Base-by-base conservation (phyloP, 2,113 vertebrate species). In the Phrynosoma platyrhinos region DNA sequence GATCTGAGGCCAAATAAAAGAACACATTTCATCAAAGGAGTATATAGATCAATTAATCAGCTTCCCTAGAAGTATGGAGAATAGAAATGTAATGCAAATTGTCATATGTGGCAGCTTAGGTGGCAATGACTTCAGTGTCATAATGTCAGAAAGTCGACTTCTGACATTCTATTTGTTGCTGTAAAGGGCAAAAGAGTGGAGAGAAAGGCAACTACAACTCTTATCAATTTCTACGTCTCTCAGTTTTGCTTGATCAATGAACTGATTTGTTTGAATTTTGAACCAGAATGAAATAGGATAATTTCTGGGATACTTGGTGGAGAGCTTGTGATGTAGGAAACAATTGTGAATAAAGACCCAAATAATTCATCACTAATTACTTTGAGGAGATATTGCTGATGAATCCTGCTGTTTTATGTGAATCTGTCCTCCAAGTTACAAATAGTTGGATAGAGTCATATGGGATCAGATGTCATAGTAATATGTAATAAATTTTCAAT, bases 1-100 rank as follows among this genome's bases (percentile, higher is more conserved):
- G 88, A 78, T 91, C 75, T 3, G 83, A 93, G 82, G 1, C 0
- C 25, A 80, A 82, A 89, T 79, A 87, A 90, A 87, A 88, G n/a
- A 89, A 72, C 72, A 4, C 2, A 87, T 13, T 90, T 85, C 0
- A 78, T 53, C 74, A 53, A 79, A 83, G 32, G 78, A 82, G 0
- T 79, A 0, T 68, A 0, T 83, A 68, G 32, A 12, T 25, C 90
- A 82, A 82, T 94, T 92, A 86, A 69, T 53, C 40, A 79, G 58
- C 64, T 14, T 88, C 27, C 85, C 84, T 93, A 77, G 4, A 47
- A 47, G 1, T 85, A 87, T 82, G 21, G 42, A 88, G 79, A 10
- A 42, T 77, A n/a, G 40, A 91, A 93, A 72, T 2, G 12, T 20
- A 77, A 86, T 36, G 5, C 77, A 88, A 88, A 91, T 83, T 83